Percentiles rank a stretch among this genome's conserved stretches.
phyloP scores from a whole-genome alignment of 2,797 vertebrate genomes.

The Carduelis carduelis region DNA sequence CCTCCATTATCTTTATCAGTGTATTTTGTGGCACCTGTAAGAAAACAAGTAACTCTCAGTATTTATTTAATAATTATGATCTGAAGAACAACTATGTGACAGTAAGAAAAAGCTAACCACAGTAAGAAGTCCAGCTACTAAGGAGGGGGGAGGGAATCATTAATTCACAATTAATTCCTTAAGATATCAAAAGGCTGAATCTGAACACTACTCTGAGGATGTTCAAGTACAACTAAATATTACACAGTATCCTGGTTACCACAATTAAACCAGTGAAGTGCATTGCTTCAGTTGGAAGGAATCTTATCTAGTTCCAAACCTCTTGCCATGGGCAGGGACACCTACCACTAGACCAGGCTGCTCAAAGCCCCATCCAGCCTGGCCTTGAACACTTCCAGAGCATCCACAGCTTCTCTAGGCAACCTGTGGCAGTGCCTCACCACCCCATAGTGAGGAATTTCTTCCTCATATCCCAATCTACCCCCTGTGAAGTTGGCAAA shows the following conservation, averaged over 20 bases:
- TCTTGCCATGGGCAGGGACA: neutral
- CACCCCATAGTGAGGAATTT: neutral
- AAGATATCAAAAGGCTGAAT: neutral
- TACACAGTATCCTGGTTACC: neutral
- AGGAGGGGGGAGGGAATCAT: accelerated
- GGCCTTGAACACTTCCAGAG: neutral
- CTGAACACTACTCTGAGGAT: neutral
- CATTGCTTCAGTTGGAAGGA: neutral
- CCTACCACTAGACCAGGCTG: neutral
- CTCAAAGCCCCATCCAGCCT: neutral
- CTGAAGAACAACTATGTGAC: neutral
- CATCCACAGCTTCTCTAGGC: neutral
- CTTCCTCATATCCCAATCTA: neutral
- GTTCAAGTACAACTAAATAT: neutral
- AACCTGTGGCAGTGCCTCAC: neutral
- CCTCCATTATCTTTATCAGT: conserved; percentile 93
- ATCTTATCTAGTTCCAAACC: neutral
- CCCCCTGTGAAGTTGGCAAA: neutral
- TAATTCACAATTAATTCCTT: neutral
- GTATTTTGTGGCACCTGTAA: conserved; percentile 88
- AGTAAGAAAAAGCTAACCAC: neutral
- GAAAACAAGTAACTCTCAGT: conserved; percentile 47
- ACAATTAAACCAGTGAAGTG: neutral
- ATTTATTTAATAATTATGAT: neutral
- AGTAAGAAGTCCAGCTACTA: neutral